Percentiles rank a stretch among this genome's conserved stretches.
Conservation (phyloP, 2,113 vertebrate genomes). For the Neodon shergylaensis region DNA sequence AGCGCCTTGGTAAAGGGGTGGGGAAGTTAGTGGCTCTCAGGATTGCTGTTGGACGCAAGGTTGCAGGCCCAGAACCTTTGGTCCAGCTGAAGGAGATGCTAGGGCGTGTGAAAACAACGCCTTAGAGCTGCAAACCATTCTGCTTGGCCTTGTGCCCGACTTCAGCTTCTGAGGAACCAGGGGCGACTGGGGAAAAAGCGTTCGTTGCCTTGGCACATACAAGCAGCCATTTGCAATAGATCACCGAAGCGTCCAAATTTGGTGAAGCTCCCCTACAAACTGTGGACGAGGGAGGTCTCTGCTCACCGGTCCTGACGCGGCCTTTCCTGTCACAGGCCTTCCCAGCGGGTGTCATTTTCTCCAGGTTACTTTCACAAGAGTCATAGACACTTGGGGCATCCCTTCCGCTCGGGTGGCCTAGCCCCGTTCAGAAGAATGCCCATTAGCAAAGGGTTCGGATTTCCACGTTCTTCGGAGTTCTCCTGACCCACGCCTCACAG, state of each 20-base stretch:
- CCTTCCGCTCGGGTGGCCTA: not conserved
- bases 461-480: not conserved
- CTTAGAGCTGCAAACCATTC: not conserved
- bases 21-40: not conserved
- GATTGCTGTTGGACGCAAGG: not conserved
- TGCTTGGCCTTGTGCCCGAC: not conserved
- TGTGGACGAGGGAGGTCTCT: not conserved
- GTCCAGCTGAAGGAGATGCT: not conserved
- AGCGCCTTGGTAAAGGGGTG: not conserved
- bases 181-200: rapidly evolving
- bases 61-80: not conserved
- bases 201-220: not conserved
- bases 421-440: not conserved
- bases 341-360: not conserved
- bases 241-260: not conserved
- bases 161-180: not conserved
- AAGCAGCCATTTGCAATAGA: not conserved
- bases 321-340: not conserved
- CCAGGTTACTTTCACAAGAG: no score
- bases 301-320: not conserved
- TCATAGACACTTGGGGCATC: not conserved
- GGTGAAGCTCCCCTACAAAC: not conserved
- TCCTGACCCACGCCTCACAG: not conserved
- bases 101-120: not conserved
- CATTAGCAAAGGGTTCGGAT: not conserved